Evolutionary conservation across 2,113 vertebrate species (phyloP).

Genomic region (Ailurus styani): DNA sequence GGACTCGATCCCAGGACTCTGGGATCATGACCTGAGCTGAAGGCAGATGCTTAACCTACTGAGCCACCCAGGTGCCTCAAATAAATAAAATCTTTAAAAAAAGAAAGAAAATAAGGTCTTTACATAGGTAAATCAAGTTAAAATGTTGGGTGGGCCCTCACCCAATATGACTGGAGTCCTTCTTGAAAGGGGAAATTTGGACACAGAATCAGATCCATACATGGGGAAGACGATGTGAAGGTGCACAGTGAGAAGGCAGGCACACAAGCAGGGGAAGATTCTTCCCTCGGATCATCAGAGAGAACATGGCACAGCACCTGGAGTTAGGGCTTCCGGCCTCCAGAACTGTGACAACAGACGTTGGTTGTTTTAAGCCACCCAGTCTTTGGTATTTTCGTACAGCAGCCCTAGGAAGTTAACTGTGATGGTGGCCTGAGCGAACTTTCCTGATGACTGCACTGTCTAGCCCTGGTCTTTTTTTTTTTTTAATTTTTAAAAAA

Average conservation of each 20-base stretch:
- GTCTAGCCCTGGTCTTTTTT: background rate
- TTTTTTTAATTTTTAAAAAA: too few relatives aligned
- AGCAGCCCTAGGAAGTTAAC: background rate
- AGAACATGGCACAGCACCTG: background rate
- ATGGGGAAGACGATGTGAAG: background rate
- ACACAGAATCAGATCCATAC: background rate
- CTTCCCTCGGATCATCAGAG: background rate
- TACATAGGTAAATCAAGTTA: background rate
- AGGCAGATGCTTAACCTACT: too few relatives aligned
- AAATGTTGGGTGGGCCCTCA: background rate
- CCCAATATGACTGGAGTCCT: background rate
- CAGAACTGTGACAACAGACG: background rate
- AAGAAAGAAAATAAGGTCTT: background rate
- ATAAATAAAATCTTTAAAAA: too few relatives aligned
- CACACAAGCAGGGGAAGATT: background rate
- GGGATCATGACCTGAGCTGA: too few relatives aligned
- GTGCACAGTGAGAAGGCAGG: background rate
- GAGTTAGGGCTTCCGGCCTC: background rate
- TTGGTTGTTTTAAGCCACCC: background rate
- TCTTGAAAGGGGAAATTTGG: background rate
- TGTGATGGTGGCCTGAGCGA: background rate
- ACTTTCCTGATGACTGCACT: background rate
- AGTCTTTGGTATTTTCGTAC: background rate
- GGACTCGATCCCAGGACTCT: too few relatives aligned
- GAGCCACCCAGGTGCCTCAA: too few relatives aligned